Percentiles rank a stretch among this genome's conserved stretches.
Conservation (phyloP, 2,113 vertebrate genomes). For the Turdus rufiventris region DNA sequence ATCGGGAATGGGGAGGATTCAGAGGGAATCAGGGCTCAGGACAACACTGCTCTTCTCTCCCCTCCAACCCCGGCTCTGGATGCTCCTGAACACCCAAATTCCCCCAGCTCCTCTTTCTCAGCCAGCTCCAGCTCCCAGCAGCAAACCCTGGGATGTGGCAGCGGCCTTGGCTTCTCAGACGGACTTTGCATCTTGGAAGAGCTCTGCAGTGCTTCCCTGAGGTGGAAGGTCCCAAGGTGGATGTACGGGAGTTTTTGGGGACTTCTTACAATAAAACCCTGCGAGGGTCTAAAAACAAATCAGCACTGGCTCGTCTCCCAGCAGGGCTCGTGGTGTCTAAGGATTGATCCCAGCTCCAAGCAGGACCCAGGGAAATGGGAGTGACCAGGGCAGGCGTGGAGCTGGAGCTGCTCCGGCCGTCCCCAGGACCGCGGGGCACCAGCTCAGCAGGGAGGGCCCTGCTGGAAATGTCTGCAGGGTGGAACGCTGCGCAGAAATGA, state of each 20-base stretch:
- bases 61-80: not conserved
- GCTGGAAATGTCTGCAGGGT: not conserved
- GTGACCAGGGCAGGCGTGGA: fast-evolving
- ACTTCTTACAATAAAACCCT: not conserved
- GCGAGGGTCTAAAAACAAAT: fast-evolving
- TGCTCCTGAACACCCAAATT: not conserved
- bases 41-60: not conserved
- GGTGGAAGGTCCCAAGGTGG: not conserved
- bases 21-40: fast-evolving
- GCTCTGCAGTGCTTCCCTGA: fast-evolving
- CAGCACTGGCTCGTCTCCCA: fast-evolving
- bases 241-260: not conserved
- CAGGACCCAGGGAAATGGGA: not conserved
- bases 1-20: not conserved
- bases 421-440: fast-evolving
- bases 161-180: fast-evolving
- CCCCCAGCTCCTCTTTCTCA: not conserved
- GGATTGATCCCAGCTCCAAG: not conserved
- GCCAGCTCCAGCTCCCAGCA: not conserved
- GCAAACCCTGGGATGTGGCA: not conserved
- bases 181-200: not conserved
- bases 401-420: not conserved
- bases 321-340: fast-evolving
- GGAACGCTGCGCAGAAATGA: not conserved
- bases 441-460: not conserved